Evolutionary conservation across 2,888 invertebrate genomes (phyloP), one percentile per base, ranked within the genome.

Genomic region (Hyppa rectilinea): DNA sequence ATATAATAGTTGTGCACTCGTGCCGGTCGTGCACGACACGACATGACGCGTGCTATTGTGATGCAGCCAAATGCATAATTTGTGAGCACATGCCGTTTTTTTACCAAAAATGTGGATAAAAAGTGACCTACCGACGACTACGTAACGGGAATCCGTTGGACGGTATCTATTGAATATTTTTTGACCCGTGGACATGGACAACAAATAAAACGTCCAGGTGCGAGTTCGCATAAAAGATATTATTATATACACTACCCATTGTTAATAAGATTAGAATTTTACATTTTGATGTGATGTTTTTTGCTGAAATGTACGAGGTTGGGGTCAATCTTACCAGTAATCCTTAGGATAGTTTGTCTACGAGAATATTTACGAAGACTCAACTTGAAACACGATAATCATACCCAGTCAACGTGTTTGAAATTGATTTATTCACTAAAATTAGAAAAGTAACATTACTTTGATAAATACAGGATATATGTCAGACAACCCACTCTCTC

Each of bases 1-100:
- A 91, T 86, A 90, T 87, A 87, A 86, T 67, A 80, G 86, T 80
- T 74, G 80, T 84, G 89, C 91, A 88, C 94, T 93, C 93, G 93
- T 93, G 94, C 91, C 89, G 83, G 83, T 87, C 85, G 83, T 88
- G 82, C 62, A 67, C 74, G 74, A 50, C 76, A 17, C 80, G 59
- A 66, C 64, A 88, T 86, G 87, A 88, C 88, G 87, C 81, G 87
- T 86, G 86, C 91, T 84, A 91, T 95, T 95, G 95, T 95, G 92
- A 93, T 89, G 93, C 95, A 94, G 80, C 92, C 91, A 92, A 92
- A 94, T 96, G 94, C 94, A 95, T 95, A 95, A 95, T 95, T 95
- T 93, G 92, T 93, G 92, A 94, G 94, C 95, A 95, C 94, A 95
- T 94, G 96, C 92, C 92, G 87, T 88, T 90, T 94, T 95, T 95